Evolutionary conservation across 2,888 invertebrate species (phyloP), one percentile per base, ranked within the genome.

Genomic region (Drosophila percnosoma): DNA sequence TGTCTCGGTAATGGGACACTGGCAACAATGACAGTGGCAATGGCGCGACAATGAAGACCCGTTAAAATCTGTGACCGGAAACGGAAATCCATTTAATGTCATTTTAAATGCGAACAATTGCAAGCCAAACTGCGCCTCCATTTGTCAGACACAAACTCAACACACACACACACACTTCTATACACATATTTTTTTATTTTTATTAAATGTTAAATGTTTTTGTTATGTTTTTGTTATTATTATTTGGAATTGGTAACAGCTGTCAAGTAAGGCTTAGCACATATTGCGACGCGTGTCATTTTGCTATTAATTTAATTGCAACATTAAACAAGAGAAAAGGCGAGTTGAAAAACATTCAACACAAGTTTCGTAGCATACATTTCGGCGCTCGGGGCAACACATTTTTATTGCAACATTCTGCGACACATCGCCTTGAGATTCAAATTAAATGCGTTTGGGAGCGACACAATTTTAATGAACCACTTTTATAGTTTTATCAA

Each of bases 41-140:
- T 76, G 69, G 68, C 54, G 64, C 61, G 61, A 64, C 67, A 70
- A 73, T 68, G 74, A 64, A 65, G 59, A 61, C 49, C 68, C 65
- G 68, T 82, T 72, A 73, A 78, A 82, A 71, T 75, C 83, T 83
- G 83, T 83, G 83, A 83, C 74, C 83, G 83, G 81, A 82, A 83
- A 82, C 78, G 72, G 75, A 80, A 77, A 82, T 77, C 55, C 71
- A 52, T 70, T 58, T 83, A 80, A 83, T 80, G 74, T 60, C 71
- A 72, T 74, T 71, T 81, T 73, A 68, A 79, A 76, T 73, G 71
- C 61, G 52, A 34, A 27, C 61, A 75, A 69, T 67, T 60, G 60
- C 48, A 31, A 38, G 61, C 73, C 52, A 42, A 71, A 72, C 73
- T 72, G 67, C 71, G 63, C 63, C 77, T 67, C 73, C 52, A 65